A percentile compares a stretch with the other conserved stretches of the same genome.
These are phyloP conservation scores for Eristalis arbustorum DNA, from an alignment of 2,888 invertebrate genomes.

Conservation along the genomic window DNA sequence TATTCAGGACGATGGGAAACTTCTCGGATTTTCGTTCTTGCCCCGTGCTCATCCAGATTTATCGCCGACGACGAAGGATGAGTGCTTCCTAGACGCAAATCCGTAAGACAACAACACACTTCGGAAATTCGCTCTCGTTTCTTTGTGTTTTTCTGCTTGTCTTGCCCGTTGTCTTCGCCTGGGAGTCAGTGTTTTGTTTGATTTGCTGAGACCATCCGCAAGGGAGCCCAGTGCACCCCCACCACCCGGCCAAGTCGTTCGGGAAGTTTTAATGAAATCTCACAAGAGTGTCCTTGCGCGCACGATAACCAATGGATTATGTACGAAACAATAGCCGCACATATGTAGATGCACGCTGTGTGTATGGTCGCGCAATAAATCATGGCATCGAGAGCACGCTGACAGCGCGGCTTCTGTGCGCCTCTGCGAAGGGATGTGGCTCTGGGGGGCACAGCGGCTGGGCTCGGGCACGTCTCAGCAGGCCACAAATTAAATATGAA, in stretches of 20 bases:
- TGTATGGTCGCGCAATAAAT: constrained; percentile 22
- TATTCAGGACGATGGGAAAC: constrained; percentile 10
- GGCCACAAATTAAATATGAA: constrained; percentile 35
- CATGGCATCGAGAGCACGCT: constrained; percentile 12
- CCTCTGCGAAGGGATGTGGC: background rate
- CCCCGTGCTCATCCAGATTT: background rate
- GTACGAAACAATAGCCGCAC: background rate
- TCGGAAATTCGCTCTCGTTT: background rate
- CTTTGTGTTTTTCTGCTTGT: background rate
- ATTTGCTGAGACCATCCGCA: background rate
- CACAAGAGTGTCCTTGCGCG: constrained; percentile 6
- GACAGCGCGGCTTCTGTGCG: background rate
- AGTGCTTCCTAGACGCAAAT: background rate
- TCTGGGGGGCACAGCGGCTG: background rate
- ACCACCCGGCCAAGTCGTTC: background rate
- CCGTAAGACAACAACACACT: constrained; percentile 14
- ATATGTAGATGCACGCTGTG: background rate
- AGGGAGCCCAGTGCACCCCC: background rate
- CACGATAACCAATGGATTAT: constrained; percentile 3
- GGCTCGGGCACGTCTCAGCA: constrained; percentile 27
- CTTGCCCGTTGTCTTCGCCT: constrained; percentile 8
- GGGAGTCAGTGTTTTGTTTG: constrained; percentile 4
- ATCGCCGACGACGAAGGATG: background rate
- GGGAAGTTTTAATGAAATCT: constrained; percentile 47
- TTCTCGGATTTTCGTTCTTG: background rate